Conservation (phyloP, 2,797 vertebrate genomes). For the Hephaestus fuliginosus region DNA sequence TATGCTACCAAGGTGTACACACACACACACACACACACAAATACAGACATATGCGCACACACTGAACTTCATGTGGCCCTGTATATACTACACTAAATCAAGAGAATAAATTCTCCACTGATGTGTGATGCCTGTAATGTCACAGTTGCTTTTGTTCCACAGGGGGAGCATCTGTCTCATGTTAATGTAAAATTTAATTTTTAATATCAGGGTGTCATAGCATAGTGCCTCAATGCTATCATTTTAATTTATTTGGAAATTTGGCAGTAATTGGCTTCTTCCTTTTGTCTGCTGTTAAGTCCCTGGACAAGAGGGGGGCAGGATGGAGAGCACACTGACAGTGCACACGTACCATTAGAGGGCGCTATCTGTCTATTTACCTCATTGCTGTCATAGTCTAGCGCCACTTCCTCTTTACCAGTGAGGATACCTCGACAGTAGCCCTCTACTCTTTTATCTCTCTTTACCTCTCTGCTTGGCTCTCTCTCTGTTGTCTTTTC, state of each 20-base stretch:
- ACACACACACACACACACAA: constrained; percentile 25
- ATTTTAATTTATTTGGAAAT: constrained; percentile 36
- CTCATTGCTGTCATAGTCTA: constrained; percentile 30
- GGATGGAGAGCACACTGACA: constrained; percentile 45
- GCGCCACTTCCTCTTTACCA: constrained; percentile 61
- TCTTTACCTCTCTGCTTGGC: constrained; percentile 52
- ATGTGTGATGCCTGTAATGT: background rate
- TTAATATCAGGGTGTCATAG: background rate
- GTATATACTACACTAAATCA: constrained; percentile 4
- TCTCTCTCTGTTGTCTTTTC: constrained; percentile 60
- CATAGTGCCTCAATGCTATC: background rate
- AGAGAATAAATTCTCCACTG: constrained; percentile 6
- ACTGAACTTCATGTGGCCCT: constrained; percentile 17
- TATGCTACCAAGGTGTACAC: constrained; percentile 60
- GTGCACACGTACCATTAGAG: constrained; percentile 65
- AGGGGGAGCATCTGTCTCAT: background rate
- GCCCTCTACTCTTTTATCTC: constrained; percentile 54
- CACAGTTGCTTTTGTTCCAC: constrained; percentile 14
- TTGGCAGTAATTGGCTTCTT: constrained; percentile 18
- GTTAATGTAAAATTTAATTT: background rate
- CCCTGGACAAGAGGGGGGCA: constrained; percentile 64
- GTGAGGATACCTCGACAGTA: constrained; percentile 54
- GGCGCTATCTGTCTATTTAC: constrained; percentile 73
- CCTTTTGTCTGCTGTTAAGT: constrained; percentile 44
- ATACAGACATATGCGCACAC: constrained; percentile 21